These are phyloP conservation scores for Sardinella longiceps DNA, from an alignment of 2,797 vertebrate species.

Conservation along the genomic window DNA sequence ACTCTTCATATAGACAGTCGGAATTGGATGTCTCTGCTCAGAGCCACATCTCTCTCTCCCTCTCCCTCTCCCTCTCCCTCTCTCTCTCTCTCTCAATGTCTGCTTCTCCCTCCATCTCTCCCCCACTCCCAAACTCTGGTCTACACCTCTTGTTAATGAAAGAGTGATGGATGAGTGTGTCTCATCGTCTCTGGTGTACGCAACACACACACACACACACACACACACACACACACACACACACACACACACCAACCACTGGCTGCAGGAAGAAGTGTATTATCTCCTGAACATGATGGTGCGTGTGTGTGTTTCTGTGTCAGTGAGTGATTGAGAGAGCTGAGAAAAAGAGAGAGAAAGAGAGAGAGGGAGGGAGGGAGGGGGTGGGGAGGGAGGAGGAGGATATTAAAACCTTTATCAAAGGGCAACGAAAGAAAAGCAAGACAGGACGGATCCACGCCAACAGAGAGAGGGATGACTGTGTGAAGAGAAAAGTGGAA, in stretches of 20 bases:
- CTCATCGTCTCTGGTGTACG: background rate
- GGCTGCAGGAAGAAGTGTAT: background rate
- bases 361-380: background rate
- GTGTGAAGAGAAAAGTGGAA: background rate
- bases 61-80: slow-evolving; percentile 13
- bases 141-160: background rate
- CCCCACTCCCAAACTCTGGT: background rate
- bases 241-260: background rate
- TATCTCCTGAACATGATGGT: background rate
- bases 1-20: background rate
- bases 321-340: background rate
- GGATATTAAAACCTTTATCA: slow-evolving; percentile 1
- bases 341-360: background rate
- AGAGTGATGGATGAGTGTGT: background rate
- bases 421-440: slow-evolving; percentile 17
- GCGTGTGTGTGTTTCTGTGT: background rate
- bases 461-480: background rate
- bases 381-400: background rate
- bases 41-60: slow-evolving; percentile 33
- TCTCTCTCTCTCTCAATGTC: background rate
- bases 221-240: background rate
- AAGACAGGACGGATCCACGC: background rate
- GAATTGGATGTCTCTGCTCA: background rate
- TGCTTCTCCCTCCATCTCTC: background rate
- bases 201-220: background rate